phyloP scores from a whole-genome alignment of 2,797 vertebrate genomes.

The Coluber constrictor region DNA sequence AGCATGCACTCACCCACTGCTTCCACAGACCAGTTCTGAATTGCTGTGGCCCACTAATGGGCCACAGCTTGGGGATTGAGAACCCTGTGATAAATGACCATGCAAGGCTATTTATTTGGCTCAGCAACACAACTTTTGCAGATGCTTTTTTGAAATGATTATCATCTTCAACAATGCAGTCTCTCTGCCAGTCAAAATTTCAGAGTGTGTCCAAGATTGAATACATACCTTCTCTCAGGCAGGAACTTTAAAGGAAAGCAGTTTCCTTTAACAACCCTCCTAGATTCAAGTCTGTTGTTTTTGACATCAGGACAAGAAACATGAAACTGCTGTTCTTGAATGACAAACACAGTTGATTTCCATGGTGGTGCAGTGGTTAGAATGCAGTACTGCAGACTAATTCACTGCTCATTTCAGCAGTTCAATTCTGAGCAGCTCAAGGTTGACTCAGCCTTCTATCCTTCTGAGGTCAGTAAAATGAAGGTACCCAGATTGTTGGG shows the following conservation, averaged over 20 bases:
- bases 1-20: too few species aligned
- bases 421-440: too few species aligned
- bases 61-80: too few species aligned
- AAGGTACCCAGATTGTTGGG: too few species aligned
- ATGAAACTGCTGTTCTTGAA: not conserved
- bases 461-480: too few species aligned
- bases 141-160: not conserved
- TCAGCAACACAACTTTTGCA: not conserved
- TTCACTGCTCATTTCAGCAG: too few species aligned
- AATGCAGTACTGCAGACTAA: too few species aligned
- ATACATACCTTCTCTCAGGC: not conserved
- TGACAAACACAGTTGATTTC: not conserved
- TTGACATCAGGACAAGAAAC: not conserved
- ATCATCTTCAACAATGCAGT: not conserved
- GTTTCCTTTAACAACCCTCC: not conserved
- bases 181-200: not conserved
- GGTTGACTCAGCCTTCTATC: too few species aligned
- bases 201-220: not conserved
- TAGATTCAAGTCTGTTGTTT: not conserved
- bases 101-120: not conserved
- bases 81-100: too few species aligned
- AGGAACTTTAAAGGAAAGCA: not conserved
- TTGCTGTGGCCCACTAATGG: too few species aligned
- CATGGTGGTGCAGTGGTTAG: too few species aligned
- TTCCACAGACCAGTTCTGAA: too few species aligned